These are phyloP conservation scores for Papilio machaon DNA, from an alignment of 1,140 invertebrate genomes.

Conservation along the genomic window DNA sequence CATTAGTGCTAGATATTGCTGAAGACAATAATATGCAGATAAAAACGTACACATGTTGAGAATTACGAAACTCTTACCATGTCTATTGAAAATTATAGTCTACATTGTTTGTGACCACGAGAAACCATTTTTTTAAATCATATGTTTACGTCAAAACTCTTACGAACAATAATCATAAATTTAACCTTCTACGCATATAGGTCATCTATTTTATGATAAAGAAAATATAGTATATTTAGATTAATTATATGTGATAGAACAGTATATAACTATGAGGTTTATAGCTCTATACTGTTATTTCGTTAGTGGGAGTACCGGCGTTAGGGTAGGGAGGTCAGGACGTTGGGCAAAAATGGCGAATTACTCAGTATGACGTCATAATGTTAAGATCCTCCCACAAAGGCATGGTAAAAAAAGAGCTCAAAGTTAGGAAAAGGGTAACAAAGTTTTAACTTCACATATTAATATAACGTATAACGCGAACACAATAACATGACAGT, in stretches of 20 bases:
- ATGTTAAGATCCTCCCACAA: too few species aligned
- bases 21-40: not conserved
- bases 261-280: not conserved
- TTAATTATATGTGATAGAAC: not conserved
- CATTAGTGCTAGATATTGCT: not conserved
- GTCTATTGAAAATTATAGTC: not conserved
- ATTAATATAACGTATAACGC: too few species aligned
- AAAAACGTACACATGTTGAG: not conserved
- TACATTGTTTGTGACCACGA: not conserved
- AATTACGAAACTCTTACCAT: not conserved
- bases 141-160: not conserved
- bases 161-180: slow-evolving; percentile 1
- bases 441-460: too few species aligned
- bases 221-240: slow-evolving; percentile 5
- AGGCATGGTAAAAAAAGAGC: too few species aligned
- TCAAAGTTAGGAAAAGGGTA: too few species aligned
- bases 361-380: too few species aligned
- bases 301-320: too few species aligned
- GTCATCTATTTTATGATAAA: not conserved
- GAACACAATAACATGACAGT: too few species aligned
- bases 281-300: too few species aligned
- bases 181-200: not conserved
- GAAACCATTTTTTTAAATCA: not conserved
- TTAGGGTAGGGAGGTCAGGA: too few species aligned
- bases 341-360: too few species aligned